phyloP scores from a whole-genome alignment of 2,888 invertebrate genomes.

The Cyclophora punctaria region DNA sequence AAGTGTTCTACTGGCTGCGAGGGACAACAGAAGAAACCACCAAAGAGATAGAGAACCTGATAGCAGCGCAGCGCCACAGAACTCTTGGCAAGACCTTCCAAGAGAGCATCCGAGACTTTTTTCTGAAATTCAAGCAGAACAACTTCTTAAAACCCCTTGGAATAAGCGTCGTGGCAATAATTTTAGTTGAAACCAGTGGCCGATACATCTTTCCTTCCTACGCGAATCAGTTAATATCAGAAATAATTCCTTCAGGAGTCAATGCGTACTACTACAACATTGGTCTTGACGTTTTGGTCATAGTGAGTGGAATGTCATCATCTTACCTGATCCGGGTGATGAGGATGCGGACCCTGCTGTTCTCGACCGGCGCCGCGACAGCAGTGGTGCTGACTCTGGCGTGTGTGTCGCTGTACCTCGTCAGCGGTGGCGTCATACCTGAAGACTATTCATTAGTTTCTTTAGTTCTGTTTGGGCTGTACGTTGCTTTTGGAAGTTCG shows the following conservation, averaged over 20 bases:
- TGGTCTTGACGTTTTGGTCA: conserved; percentile 40
- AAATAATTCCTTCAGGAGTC: conserved; percentile 30
- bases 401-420: conserved; percentile 36
- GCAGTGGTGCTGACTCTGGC: conserved; percentile 26
- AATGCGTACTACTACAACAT: conserved; percentile 40
- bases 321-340: conserved; percentile 39
- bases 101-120: conserved; percentile 16
- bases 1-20: conserved; percentile 59
- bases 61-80: conserved; percentile 26
- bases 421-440: conserved; percentile 23
- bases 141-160: conserved; percentile 43
- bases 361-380: conserved; percentile 38
- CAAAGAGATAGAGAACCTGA: conserved; percentile 35
- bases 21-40: conserved; percentile 50
- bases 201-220: conserved; percentile 46
- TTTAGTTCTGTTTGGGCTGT: conserved; percentile 32
- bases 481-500: conserved; percentile 43
- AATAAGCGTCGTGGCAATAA: conserved; percentile 28
- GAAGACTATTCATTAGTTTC: conserved; percentile 32
- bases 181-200: conserved; percentile 41
- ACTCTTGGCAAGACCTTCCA: conserved; percentile 6
- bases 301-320: conserved; percentile 33
- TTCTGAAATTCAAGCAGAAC: conserved; percentile 34
- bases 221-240: conserved; percentile 41
- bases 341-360: conserved; percentile 39